A percentile compares a stretch with the other conserved stretches of the same genome.
These are phyloP conservation scores for Nineta flava DNA, from an alignment of 2,888 invertebrate genomes.

Conservation along the genomic window DNA sequence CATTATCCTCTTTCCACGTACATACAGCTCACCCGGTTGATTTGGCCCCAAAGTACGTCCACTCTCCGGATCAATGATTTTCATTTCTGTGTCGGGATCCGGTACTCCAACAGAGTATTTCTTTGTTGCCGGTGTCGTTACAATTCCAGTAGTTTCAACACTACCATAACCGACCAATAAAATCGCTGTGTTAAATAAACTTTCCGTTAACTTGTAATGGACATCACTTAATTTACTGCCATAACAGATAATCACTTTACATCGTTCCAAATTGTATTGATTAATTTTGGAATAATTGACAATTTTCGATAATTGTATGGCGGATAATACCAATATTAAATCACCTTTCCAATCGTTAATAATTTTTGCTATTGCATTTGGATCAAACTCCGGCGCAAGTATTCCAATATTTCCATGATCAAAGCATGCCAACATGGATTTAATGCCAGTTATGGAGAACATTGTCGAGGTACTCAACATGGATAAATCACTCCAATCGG, in stretches of 20 bases:
- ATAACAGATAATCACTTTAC: background rate
- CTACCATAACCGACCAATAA: background rate
- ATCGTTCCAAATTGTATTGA: background rate
- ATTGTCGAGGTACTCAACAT: conserved; percentile 2
- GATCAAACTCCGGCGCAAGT: conserved; percentile 3
- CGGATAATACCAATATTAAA: background rate
- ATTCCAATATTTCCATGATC: background rate
- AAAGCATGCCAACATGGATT: conserved; percentile 1
- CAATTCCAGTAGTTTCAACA: conserved; percentile 1
- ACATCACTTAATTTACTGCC: background rate
- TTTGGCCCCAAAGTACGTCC: background rate
- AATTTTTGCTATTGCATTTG: background rate
- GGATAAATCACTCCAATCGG: background rate
- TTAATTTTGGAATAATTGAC: background rate
- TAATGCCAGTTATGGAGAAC: conserved; percentile 4
- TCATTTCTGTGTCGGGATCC: conserved; percentile 4
- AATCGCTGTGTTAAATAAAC: background rate
- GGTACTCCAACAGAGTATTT: background rate
- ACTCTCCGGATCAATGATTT: background rate
- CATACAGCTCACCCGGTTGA: background rate
- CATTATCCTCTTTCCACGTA: conserved; percentile 2
- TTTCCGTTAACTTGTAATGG: background rate
- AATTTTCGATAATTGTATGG: background rate
- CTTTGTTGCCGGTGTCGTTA: background rate
- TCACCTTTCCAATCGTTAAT: conserved; percentile 1